Evolutionary conservation across 1,140 invertebrate genomes (phyloP).

Genomic region (Nebria ingens): DNA sequence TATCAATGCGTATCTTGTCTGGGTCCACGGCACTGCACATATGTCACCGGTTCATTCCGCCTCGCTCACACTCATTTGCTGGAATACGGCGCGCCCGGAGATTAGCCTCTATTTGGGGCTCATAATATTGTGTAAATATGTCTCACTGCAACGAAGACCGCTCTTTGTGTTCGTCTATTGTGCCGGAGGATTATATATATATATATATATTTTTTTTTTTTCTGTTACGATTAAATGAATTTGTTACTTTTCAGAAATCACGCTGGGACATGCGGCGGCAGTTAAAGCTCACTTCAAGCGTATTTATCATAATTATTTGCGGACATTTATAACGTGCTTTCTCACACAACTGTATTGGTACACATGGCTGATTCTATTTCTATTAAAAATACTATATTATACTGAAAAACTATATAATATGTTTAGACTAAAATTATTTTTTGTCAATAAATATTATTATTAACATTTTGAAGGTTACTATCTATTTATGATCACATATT

Average conservation of each 20-base stretch:
- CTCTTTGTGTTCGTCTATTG: slow-evolving; percentile 16
- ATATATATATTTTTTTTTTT: no score
- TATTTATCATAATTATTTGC: not conserved
- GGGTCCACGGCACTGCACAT: slow-evolving; percentile 19
- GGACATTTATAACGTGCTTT: no score
- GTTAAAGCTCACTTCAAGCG: not conserved
- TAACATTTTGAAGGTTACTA: no score
- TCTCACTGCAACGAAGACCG: not conserved
- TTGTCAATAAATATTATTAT: no score
- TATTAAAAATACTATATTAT: no score
- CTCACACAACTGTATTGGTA: no score
- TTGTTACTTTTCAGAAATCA: not conserved
- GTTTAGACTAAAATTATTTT: no score
- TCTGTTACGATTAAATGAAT: not conserved
- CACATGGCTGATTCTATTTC: no score
- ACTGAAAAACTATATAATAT: no score
- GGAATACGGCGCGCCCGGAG: not conserved
- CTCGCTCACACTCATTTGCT: slow-evolving; percentile 4
- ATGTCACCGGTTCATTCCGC: slow-evolving; percentile 18
- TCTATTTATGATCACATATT: no score
- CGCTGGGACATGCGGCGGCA: not conserved
- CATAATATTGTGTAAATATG: slow-evolving; percentile 21
- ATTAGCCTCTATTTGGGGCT: slow-evolving; percentile 12
- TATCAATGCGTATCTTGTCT: slow-evolving; percentile 22
- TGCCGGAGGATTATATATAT: slow-evolving; percentile 17